Percentiles rank a stretch among this genome's conserved stretches.
These are phyloP conservation scores for Embidobia sp. DNA, from an alignment of 2,888 invertebrate genomes.

Conservation along the genomic window DNA sequence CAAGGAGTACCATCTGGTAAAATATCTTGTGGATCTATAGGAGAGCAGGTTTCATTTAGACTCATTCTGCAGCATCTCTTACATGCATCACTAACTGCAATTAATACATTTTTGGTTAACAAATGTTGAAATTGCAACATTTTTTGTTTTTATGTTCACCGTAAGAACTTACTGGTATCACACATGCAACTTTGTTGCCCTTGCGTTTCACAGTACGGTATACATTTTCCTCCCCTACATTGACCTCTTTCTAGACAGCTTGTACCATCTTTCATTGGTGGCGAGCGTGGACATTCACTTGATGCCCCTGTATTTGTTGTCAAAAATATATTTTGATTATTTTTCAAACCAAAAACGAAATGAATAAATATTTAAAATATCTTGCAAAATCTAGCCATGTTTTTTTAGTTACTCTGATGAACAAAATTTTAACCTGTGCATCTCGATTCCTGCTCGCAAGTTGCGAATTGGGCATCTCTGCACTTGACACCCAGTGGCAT, in stretches of 20 bases:
- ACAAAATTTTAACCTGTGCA: conserved; percentile 84
- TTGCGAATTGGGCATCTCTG: conserved; percentile 93
- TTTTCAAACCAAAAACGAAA: background rate
- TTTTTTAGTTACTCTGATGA: too few species aligned
- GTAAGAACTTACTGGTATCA: conserved; percentile 91
- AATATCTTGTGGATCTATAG: conserved; percentile 93
- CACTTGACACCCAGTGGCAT: conserved; percentile 92
- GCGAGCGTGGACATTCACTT: conserved; percentile 92
- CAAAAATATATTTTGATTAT: background rate
- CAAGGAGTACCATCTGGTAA: conserved; percentile 97
- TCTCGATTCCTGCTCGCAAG: conserved; percentile 95
- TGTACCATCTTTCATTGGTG: conserved; percentile 92
- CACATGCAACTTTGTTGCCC: conserved; percentile 98
- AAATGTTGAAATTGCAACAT: too few species aligned
- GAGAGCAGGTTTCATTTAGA: conserved; percentile 95
- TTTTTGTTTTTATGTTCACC: too few species aligned
- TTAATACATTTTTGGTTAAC: conserved; percentile 61
- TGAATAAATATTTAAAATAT: background rate
- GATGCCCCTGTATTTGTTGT: conserved; percentile 83
- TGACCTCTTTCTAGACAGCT: conserved; percentile 95
- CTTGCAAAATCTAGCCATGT: too few species aligned
- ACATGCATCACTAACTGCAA: conserved; percentile 94
- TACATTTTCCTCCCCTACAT: conserved; percentile 94
- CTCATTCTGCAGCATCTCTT: conserved; percentile 96
- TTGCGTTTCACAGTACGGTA: conserved; percentile 97